These are phyloP conservation scores for Acronicta alni DNA, from an alignment of 2,888 invertebrate species.

Conservation along the genomic window DNA sequence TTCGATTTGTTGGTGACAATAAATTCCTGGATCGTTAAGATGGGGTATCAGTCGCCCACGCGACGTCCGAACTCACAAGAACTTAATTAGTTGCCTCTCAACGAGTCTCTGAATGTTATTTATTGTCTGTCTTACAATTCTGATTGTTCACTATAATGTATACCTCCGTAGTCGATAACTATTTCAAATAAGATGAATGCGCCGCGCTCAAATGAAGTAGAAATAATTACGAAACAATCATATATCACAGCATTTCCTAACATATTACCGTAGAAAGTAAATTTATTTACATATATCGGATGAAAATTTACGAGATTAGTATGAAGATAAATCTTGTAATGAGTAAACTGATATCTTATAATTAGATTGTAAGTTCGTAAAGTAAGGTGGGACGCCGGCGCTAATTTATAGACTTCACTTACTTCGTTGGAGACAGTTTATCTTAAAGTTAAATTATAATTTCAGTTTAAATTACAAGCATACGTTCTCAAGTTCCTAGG, in stretches of 20 bases:
- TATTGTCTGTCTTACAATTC: conserved; percentile 80
- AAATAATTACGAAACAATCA: conserved; percentile 56
- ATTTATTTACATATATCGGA: conserved; percentile 47
- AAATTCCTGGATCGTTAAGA: conserved; percentile 68
- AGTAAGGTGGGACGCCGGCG: conserved; percentile 32
- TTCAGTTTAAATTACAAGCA: conserved; percentile 44
- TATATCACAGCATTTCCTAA: conserved; percentile 40
- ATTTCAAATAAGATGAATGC: conserved; percentile 71
- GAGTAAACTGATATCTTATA: conserved; percentile 58
- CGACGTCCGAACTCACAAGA: conserved; percentile 77
- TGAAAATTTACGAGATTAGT: conserved; percentile 44
- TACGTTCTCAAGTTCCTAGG: conserved; percentile 20
- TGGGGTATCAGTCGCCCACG: conserved; percentile 75
- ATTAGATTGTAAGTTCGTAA: conserved; percentile 52
- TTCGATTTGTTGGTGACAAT: conserved; percentile 50
- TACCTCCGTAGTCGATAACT: conserved; percentile 71
- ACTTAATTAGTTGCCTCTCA: conserved; percentile 86
- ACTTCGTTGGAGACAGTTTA: conserved; percentile 43
- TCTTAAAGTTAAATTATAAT: conserved; percentile 50
- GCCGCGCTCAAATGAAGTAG: conserved; percentile 38
- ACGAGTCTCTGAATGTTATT: conserved; percentile 78
- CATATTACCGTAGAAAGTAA: conserved; percentile 38
- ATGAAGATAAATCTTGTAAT: conserved; percentile 53
- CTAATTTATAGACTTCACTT: conserved; percentile 48
- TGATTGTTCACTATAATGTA: conserved; percentile 72